Conservation (phyloP, 2,888 invertebrate species). For the Athalia cordata region DNA sequence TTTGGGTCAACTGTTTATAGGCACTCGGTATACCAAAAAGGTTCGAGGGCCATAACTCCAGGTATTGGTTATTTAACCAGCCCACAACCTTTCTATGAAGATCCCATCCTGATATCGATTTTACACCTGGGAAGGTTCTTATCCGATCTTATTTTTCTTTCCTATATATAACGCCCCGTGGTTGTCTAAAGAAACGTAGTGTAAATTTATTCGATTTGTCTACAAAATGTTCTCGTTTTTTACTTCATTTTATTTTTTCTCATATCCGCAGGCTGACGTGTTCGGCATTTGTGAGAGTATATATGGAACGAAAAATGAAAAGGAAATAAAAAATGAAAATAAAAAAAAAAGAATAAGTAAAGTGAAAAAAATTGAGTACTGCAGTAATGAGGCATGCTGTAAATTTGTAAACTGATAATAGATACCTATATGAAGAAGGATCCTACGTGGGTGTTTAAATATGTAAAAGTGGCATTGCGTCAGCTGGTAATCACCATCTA, state of each 20-base stretch:
- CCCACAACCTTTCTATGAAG: no score
- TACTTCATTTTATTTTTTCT: conserved; percentile 2
- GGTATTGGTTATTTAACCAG: no score
- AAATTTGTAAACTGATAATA: conserved; percentile 40
- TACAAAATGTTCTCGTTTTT: conserved; percentile 9
- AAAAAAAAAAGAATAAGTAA: not conserved
- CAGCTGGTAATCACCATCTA: conserved; percentile 39
- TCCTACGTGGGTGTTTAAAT: conserved; percentile 37
- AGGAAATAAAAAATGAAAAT: no score
- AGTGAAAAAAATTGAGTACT: conserved; percentile 3
- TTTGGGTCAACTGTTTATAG: no score
- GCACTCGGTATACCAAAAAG: not conserved
- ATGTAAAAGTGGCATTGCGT: conserved; percentile 43
- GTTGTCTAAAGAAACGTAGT: not conserved
- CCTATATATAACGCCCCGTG: not conserved
- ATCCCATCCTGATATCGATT: no score
- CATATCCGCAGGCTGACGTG: conserved; percentile 28
- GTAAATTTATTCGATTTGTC: conserved; percentile 4
- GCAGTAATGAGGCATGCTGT: conserved; percentile 39
- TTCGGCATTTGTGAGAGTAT: conserved; percentile 2
- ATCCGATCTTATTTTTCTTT: not conserved
- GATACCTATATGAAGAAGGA: conserved; percentile 25
- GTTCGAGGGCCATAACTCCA: not conserved
- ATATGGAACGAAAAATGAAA: not conserved
- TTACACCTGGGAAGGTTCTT: not conserved